Evolutionary conservation across 2,797 vertebrate species (phyloP).

Genomic region (Tarsius wallacei): DNA sequence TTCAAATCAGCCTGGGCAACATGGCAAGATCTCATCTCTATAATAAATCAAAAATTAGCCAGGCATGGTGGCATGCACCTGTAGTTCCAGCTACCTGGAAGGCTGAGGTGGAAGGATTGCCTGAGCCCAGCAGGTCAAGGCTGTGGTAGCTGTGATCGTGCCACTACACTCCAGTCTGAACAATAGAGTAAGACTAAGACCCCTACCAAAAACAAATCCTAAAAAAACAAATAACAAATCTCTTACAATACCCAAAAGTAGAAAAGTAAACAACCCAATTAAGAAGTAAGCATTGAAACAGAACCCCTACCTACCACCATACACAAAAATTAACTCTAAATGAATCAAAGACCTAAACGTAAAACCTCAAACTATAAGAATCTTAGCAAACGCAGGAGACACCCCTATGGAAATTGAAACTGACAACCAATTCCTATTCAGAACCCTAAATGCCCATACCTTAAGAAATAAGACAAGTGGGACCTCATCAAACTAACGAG

Average conservation of each 20-base stretch:
- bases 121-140: background rate
- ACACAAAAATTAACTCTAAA: too few species aligned
- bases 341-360: too few species aligned
- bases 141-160: background rate
- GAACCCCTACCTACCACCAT: too few species aligned
- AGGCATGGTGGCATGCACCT: background rate
- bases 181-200: background rate
- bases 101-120: background rate
- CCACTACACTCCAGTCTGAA: background rate
- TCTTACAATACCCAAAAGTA: too few species aligned
- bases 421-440: too few species aligned
- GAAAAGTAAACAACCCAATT: too few species aligned
- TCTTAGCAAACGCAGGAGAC: too few species aligned
- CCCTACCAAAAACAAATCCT: background rate
- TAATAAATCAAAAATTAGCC: background rate
- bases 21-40: background rate
- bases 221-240: background rate
- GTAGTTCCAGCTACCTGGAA: background rate
- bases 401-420: too few species aligned
- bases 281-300: too few species aligned
- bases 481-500: background rate
- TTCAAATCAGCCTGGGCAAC: background rate
- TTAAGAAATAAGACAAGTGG: background rate
- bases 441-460: too few species aligned
- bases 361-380: too few species aligned